Conservation (phyloP, 2,113 vertebrate genomes). For the Corythoichthys intestinalis region DNA sequence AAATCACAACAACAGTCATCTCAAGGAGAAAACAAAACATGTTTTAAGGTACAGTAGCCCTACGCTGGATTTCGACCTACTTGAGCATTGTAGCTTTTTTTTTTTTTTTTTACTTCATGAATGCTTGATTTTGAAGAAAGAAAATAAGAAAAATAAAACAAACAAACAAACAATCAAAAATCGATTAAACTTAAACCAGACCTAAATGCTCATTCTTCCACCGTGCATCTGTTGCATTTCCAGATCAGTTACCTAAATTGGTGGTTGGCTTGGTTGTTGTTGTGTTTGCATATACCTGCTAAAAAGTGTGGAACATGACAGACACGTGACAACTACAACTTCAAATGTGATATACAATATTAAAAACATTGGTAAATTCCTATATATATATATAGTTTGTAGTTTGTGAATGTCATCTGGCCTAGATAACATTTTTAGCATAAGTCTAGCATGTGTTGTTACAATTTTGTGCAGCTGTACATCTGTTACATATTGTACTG, state of each 20-base stretch:
- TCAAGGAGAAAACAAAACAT: too few species aligned
- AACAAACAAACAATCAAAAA: too few species aligned
- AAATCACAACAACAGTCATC: too few species aligned
- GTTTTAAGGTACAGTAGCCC: too few species aligned
- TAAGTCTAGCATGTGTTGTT: neutral
- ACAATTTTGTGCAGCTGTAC: neutral
- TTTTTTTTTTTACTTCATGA: too few species aligned
- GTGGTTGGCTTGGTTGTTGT: neutral
- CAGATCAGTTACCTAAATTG: neutral
- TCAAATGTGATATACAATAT: neutral
- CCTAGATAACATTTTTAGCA: neutral
- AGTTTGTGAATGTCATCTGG: neutral
- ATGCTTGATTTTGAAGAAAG: too few species aligned
- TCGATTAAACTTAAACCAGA: too few species aligned
- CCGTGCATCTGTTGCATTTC: neutral
- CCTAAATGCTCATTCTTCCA: neutral
- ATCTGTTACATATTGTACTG: conserved; percentile 2
- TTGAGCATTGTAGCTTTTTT: too few species aligned
- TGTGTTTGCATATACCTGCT: neutral
- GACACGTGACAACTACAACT: neutral
- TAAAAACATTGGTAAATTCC: neutral
- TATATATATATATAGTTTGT: neutral
- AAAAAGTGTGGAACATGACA: too few species aligned
- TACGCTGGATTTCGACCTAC: too few species aligned
- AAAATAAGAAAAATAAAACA: too few species aligned